Base-by-base conservation (phyloP, 2,888 invertebrate species). In the Danaus chrysippus region DNA sequence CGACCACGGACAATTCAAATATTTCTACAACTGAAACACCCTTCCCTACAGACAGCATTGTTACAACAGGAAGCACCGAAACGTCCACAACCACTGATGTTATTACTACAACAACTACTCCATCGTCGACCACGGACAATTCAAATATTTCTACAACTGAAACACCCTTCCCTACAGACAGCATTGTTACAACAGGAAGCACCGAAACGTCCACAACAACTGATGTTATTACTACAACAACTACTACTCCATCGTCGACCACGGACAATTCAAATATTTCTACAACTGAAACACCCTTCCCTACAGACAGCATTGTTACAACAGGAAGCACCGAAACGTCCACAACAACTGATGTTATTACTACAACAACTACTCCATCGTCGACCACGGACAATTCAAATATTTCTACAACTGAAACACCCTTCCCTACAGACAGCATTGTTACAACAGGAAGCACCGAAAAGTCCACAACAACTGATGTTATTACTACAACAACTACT, bases 351-450 rank as follows among this genome's bases (percentile, higher is more conserved):
- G n/a, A 44, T n/a, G n/a, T n/a, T n/a, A n/a, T n/a, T n/a, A n/a
- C 11, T n/a, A 43, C 43, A 8, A 43, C 43, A 10, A 43, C 43
- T 10, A 3, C 43, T 10, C 11, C 1, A 1, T 8, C 43, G 0
- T 1, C n/a, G n/a, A 1, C 43, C 11, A 43, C 43, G 43, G 43
- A 43, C 0, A 43, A 10, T 13, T 13, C 52, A 52, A n/a, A 10
- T 49, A 10, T 42, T 1, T 5, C 58, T 3, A 52, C 58, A 41
- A 44, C 58, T 3, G 58, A 54, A 53, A 55, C 15, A 10, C 42
- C 55, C 11, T n/a, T 1, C 11, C n/a, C 43, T 1, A 43, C 43
- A 10, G n/a, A 11, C 5, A 10, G 5, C n/a, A n/a, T 1, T n/a
- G 43, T 10, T n/a, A 43, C 43, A n/a, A 0, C 43, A 10, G 43